Percentiles rank a stretch among this genome's conserved stretches.
Evolutionary conservation across 2,888 invertebrate species (phyloP).

Genomic region (Folsomia manolachei): DNA sequence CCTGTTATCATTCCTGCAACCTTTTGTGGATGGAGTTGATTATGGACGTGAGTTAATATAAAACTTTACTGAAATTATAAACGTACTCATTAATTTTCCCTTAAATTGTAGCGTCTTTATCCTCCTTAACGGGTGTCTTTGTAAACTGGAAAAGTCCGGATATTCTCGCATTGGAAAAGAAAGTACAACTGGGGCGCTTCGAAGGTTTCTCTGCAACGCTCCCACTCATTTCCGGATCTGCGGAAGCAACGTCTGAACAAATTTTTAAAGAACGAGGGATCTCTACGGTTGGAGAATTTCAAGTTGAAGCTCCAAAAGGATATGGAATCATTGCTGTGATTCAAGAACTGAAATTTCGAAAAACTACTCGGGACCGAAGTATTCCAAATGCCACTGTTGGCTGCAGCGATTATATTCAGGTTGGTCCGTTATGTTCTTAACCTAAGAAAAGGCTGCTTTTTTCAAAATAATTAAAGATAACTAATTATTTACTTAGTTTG

Average conservation of each 20-base stretch:
- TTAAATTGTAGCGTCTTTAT: constrained; percentile 34
- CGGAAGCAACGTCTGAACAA: constrained; percentile 36
- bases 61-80: background rate
- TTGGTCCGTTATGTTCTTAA: constrained; percentile 9
- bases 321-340: constrained; percentile 40
- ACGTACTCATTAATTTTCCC: constrained; percentile 12
- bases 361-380: constrained; percentile 32
- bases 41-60: constrained; percentile 32
- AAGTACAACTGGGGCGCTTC: constrained; percentile 29
- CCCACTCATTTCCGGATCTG: constrained; percentile 33
- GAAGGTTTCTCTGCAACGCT: constrained; percentile 35
- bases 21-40: constrained; percentile 24
- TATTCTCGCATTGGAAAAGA: constrained; percentile 31
- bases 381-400: constrained; percentile 18
- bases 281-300: constrained; percentile 41
- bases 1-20: background rate
- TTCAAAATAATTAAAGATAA: background rate
- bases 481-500: background rate
- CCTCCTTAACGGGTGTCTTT: constrained; percentile 41
- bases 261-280: constrained; percentile 42
- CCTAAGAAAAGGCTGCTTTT: background rate
- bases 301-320: constrained; percentile 37
- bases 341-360: constrained; percentile 38
- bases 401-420: constrained; percentile 42
- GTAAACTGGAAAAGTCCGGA: constrained; percentile 42